Base-by-base conservation (phyloP, 2,797 vertebrate species). In the Echeneis naucrates region DNA sequence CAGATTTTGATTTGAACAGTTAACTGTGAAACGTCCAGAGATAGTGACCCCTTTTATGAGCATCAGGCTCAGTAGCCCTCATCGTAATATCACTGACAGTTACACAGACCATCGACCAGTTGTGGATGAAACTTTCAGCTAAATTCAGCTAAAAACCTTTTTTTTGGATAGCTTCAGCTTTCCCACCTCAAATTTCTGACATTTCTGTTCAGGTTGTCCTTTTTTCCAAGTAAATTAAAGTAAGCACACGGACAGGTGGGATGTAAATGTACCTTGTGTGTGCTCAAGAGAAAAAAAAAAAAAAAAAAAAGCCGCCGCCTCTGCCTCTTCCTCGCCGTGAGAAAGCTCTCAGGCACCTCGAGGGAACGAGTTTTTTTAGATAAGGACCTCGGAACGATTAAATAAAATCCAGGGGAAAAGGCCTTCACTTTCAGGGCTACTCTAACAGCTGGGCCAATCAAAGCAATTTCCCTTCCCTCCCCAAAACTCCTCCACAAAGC, bases 361-460 rank as follows among this genome's bases (percentile, higher is more conserved):
- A 72, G 92, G 93, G 92, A 94, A 86, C 45, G 75, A 65, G n/a
- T 84, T 82, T 50, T 50, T 88, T 63, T 68, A 90, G 94, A 95
- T 94, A 95, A 94, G 90, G 81, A 77, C 82, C 77, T 66, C 86
- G 88, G 78, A 92, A 93, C 89, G 88, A 93, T 93, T 94, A 90
- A 94, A 94, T 93, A 93, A 93, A 94, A 92, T 92, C 88, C 90
- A 62, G 75, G 84, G 90, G 87, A 92, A 92, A 92, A 86, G 80
- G 37, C 81, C 85, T 85, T 78, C 48, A 90, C 92, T 93, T 94
- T 93, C 90, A 94, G 90, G 90, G 91, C 81, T 89, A 89, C 92
- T 83, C 92, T 92, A 93, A 93, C 93, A 90, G 91, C 91, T 93
- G 92, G 90, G 88, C 91, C 93, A 94, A 93, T 94, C 92, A 94